Base-by-base conservation (phyloP, 2,113 vertebrate species). In the Argyrosomus japonicus region DNA sequence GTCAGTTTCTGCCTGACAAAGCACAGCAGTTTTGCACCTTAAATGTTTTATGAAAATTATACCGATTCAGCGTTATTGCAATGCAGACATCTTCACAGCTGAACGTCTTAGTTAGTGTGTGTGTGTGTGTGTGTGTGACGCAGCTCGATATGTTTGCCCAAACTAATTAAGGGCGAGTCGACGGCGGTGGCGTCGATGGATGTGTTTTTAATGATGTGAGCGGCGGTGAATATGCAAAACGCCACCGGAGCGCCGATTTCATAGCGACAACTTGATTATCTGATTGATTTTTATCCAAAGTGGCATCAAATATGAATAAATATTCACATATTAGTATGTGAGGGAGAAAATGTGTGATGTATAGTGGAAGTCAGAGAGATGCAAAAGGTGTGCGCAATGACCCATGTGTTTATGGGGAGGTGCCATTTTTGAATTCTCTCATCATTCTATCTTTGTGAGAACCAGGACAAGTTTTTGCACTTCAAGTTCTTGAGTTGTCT, bases 141-240 rank as follows among this genome's bases (percentile, higher is more conserved):
- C 74, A 36, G 88, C 91, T 98, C 97, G 88, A 98, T 98, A 97
- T 94, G 87, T 94, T 97, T 94, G 94, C 93, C 93, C 93, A 96
- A 96, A 96, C 95, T 96, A 97, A 99, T 99, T 98, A 99, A 97
- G 94, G 90, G 88, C 23, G 51, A 88, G 93, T 95, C 93, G 77
- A 92, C 77, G 65, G 84, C 69, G 27, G 58, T 94, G 96, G 96
- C 96, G 93, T 93, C 82, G 95, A 98, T 93, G 93, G 96, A 99
- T 97, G 95, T 86, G 81, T 95, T 96, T 97, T 97, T 97, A 96
- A 98, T 97, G 95, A 97, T 96, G 96, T 95, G 92, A 94, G 89
- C 90, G 83, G 89, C 94, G 93, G 94, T 95, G 95, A 95, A 95
- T 94, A 95, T 95, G 95, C 96, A 96, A 95, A 94, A 80, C 25